Evolutionary conservation across 2,888 invertebrate genomes (phyloP), one percentile per base, ranked within the genome.

Genomic region (Heteromurus nitidus): DNA sequence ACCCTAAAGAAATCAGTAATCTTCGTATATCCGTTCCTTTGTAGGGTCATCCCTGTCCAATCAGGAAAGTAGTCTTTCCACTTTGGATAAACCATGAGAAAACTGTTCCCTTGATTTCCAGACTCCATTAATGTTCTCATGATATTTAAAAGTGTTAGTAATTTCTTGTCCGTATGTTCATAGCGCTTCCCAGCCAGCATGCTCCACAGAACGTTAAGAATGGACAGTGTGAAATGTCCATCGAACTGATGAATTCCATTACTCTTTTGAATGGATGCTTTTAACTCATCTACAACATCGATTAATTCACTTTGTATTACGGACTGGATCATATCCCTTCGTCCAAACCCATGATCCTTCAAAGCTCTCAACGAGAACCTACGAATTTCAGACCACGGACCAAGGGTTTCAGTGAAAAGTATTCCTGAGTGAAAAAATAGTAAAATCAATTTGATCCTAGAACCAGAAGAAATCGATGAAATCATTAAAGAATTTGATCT

Each of bases 311-410:
- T 31, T 9, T 60, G 50, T 22, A 80, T 62, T 18, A 80, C 16
- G 11, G 55, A 20, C 28, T 73, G 68, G 74, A 80, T 80, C 16
- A 60, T 50, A 9, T 24, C 53, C 36, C 53, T 65, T 22, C 62
- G 73, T 7, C 80, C 80, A 53, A 80, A 80, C 36, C 80, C 80
- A 62, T 36, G 74, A 2, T 74, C 50, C 20, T 65, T 24, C n/a
- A 80, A n/a, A 3, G 62, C 24, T 74, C 53, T 67, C 9, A 28
- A 31, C 3, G 68, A 68, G 24, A 80, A 80, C 22, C 55, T 74
- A 5, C 80, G 80, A 26, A 73, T 58, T 0, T 62, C 53, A 13
- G 50, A 44, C 80, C 80, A 80, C 36, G 36, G 36, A 22, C 30
- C 36, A 1, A 55, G 53, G 5, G 24, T 68, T 18, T 74, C 68